Base-by-base conservation (phyloP, 2,797 vertebrate genomes). In the Taeniopygia guttata region DNA sequence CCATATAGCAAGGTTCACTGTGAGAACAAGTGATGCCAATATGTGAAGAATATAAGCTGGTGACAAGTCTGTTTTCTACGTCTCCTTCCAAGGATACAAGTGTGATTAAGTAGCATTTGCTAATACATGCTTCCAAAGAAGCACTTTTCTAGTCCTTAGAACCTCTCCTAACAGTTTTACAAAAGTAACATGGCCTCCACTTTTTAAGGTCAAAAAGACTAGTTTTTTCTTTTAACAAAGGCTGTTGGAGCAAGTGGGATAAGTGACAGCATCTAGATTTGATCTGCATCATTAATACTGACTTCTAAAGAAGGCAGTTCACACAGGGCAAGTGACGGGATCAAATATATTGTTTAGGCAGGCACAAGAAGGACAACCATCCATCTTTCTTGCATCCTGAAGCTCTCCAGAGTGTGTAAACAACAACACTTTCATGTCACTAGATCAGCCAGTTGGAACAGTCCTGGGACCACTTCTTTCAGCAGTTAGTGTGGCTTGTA, bases 241-340 rank as follows among this genome's bases (percentile, higher is more conserved):
- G 15, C 72, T 87, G 27, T 56, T 83, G 73, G 34, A 96, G 59
- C 23, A 86, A 90, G 63, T 59, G 62, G 51, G 32, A 54, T 73
- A 93, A 90, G 55, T 94, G 93, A n/a, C 87, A 95, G 69, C 51
- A 5, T 42, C 58, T 42, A 62, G 80, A 90, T 82, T 92, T 95
- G 86, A 95, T 95, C 92, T 94, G 68, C 77, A 74, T 95, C 90
- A 90, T 95, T 95, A 95, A 89, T 75, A 74, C 52, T 68, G 93
- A 95, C 76, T 95, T 95, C 87, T 85, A 89, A 95, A 87, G 92
- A 38, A 85, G 46, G 62, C 72, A 85, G 68, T 68, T 85, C 84
- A 81, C 82, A 85, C 40, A 64, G 78, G 90, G 72, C 67, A 84
- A 79, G 72, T 72, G 87, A 89, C 69, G 92, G 84, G 82, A 95